Percentiles rank a stretch among this genome's conserved stretches.
These are phyloP conservation scores for Sphaerodactylus townsendi DNA, from an alignment of 2,113 vertebrate genomes.

Conservation along the genomic window DNA sequence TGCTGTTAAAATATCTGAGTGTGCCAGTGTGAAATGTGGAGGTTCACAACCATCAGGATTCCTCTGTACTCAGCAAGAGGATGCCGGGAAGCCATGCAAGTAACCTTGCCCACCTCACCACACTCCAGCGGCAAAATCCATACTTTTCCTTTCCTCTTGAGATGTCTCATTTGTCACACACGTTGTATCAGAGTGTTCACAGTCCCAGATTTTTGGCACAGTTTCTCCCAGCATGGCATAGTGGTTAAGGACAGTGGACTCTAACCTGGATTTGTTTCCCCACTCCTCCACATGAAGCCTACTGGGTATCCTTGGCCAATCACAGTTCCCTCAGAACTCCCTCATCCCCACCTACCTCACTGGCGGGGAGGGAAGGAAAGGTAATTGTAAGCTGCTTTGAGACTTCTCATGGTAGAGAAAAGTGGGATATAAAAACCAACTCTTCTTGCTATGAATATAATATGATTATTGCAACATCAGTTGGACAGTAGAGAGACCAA, in stretches of 20 bases:
- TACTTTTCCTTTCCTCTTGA: not conserved
- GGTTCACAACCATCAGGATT: not conserved
- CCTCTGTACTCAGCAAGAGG: not conserved
- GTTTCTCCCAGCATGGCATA: too few species aligned
- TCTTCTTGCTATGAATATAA: not conserved
- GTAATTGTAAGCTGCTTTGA: too few species aligned
- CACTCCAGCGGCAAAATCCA: not conserved
- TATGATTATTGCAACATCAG: not conserved
- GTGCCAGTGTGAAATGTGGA: not conserved
- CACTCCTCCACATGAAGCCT: too few species aligned
- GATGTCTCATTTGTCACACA: not conserved
- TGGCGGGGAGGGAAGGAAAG: too few species aligned
- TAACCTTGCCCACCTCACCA: not conserved
- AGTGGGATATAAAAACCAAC: too few species aligned
- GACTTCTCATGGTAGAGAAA: too few species aligned
- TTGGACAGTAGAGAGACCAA: not conserved
- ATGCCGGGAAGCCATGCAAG: not conserved
- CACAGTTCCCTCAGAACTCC: too few species aligned
- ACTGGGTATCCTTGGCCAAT: too few species aligned
- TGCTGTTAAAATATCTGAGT: constrained; percentile 15
- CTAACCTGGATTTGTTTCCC: too few species aligned
- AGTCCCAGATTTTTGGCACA: not conserved
- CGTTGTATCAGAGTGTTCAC: not conserved
- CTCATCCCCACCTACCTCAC: too few species aligned
- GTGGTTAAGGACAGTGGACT: too few species aligned